Percentiles rank a stretch among this genome's conserved stretches.
Conservation (phyloP, 2,888 invertebrate species). For the Chouioia cunea region DNA sequence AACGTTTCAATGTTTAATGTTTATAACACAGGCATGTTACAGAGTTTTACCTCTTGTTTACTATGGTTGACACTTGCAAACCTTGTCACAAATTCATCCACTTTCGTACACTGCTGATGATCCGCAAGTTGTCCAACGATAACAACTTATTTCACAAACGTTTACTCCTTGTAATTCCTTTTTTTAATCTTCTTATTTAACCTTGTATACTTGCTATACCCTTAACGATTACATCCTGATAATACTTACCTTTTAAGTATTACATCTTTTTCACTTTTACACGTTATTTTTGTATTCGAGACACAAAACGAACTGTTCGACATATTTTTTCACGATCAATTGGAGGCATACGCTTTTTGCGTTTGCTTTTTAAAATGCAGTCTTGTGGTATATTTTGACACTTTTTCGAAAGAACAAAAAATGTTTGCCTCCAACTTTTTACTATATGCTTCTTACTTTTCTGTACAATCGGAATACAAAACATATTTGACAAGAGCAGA, state of each 20-base stretch:
- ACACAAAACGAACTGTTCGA: slow-evolving; percentile 35
- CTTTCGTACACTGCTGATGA: slow-evolving; percentile 32
- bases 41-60: background rate
- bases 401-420: background rate
- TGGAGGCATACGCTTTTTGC: slow-evolving; percentile 33
- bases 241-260: slow-evolving; percentile 18
- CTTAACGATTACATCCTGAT: slow-evolving; percentile 25
- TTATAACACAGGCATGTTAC: slow-evolving; percentile 33
- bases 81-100: slow-evolving; percentile 34
- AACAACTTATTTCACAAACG: slow-evolving; percentile 15
- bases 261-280: slow-evolving; percentile 11
- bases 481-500: slow-evolving; percentile 30
- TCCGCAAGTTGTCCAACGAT: slow-evolving; percentile 34
- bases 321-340: slow-evolving; percentile 24
- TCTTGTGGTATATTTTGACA: background rate
- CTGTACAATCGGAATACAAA: slow-evolving; percentile 1
- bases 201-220: slow-evolving; percentile 14
- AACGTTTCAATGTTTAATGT: slow-evolving; percentile 28
- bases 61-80: slow-evolving; percentile 26
- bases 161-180: slow-evolving; percentile 30
- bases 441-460: slow-evolving; percentile 31
- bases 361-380: background rate
- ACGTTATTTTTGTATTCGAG: slow-evolving; percentile 24
- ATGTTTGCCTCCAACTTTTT: slow-evolving; percentile 20
- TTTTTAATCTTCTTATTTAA: slow-evolving; percentile 13